Evolutionary conservation across 2,797 vertebrate genomes (phyloP).

Genomic region (Ceryle rudis): DNA sequence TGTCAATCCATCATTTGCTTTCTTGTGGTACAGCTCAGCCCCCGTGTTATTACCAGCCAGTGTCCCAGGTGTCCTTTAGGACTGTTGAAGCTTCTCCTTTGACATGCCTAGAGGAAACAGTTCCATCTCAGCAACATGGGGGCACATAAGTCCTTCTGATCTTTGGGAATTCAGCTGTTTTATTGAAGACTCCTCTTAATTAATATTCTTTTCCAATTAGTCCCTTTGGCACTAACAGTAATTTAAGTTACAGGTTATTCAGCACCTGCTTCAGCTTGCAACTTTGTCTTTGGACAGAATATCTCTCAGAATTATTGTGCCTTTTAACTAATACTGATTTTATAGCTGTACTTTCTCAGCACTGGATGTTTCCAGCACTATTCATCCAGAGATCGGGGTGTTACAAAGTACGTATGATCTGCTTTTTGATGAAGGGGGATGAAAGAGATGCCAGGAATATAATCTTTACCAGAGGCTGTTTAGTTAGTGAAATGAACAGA

Average conservation of each 20-base stretch:
- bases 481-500: neutral
- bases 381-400: neutral
- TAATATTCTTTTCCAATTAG: neutral
- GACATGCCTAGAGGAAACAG: neutral
- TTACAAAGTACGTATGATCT: neutral
- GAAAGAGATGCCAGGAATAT: neutral
- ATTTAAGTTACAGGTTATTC: neutral
- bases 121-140: neutral
- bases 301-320: neutral
- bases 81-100: neutral
- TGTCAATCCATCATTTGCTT: neutral
- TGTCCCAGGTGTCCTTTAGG: neutral
- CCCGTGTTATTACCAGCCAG: neutral
- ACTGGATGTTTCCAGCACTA: rapidly evolving
- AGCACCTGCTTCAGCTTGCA: neutral
- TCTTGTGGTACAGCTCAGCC: neutral
- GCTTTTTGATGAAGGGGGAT: neutral
- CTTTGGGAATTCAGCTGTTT: neutral
- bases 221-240: neutral
- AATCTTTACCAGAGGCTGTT: neutral
- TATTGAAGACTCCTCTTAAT: neutral
- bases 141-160: neutral
- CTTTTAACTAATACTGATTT: neutral
- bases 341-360: neutral
- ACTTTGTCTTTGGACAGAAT: neutral